phyloP scores from a whole-genome alignment of 2,797 vertebrate genomes.

The Hydrolagus colliei region DNA sequence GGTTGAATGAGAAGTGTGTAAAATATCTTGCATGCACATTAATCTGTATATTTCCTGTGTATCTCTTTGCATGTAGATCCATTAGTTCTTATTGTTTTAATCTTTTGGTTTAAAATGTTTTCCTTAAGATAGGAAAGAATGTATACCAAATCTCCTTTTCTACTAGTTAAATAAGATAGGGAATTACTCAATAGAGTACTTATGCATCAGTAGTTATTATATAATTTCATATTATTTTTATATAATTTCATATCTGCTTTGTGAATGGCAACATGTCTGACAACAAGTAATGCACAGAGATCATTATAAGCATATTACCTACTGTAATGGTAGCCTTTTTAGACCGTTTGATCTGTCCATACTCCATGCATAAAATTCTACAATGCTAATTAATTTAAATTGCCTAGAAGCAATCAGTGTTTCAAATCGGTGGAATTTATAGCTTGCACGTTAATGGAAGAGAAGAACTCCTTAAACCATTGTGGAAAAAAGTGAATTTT shows the following conservation, averaged over 20 bases:
- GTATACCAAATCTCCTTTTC: too few species aligned
- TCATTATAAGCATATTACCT: neutral
- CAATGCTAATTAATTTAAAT: neutral
- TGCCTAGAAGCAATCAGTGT: neutral
- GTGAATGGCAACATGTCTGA: neutral
- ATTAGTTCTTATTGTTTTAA: too few species aligned
- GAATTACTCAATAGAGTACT: too few species aligned
- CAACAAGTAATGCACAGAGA: neutral
- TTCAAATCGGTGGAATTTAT: neutral
- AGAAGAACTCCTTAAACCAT: neutral
- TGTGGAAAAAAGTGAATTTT: neutral
- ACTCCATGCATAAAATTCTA: neutral
- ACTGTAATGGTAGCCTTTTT: neutral
- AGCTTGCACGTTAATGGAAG: neutral
- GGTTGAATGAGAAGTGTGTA: too few species aligned
- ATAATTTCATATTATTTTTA: neutral
- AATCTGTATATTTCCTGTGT: too few species aligned
- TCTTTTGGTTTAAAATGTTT: too few species aligned
- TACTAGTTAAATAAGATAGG: too few species aligned
- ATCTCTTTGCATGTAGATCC: too few species aligned
- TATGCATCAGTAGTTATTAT: neutral
- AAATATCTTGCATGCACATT: too few species aligned
- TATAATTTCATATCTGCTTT: neutral
- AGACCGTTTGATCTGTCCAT: neutral
- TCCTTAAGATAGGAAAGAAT: too few species aligned